A percentile compares a stretch with the other conserved stretches of the same genome.
phyloP scores from a whole-genome alignment of 2,113 vertebrate genomes.

The Mustela nigripes region DNA sequence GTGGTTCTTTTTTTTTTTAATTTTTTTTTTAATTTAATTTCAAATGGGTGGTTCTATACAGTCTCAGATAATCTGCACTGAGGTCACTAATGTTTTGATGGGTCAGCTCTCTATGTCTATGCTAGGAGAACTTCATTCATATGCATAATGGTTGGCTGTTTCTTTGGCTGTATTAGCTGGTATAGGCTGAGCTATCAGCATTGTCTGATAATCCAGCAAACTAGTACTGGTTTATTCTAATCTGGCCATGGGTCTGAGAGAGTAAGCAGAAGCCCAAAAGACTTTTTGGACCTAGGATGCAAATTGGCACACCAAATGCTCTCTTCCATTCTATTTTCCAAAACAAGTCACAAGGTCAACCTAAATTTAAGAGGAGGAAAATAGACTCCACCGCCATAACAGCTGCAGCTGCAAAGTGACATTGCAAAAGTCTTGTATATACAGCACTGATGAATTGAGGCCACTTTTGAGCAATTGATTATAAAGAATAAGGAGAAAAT shows the following conservation, averaged over 20 bases:
- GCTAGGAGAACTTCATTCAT: not conserved
- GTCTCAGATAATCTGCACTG: not conserved
- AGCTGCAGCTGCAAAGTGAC: not conserved
- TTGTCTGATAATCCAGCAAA: not conserved
- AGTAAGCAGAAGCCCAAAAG: not conserved
- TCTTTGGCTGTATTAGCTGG: not conserved
- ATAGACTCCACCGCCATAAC: not conserved
- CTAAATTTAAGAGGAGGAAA: not conserved
- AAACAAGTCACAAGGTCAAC: not conserved
- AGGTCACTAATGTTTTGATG: not conserved
- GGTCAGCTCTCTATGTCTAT: not conserved
- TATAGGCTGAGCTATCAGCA: not conserved
- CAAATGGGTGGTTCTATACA: not conserved
- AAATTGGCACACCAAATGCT: not conserved
- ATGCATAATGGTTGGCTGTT: accelerated
- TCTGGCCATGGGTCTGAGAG: not conserved
- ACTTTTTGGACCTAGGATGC: not conserved
- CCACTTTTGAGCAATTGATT: not conserved
- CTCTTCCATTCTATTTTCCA: not conserved
- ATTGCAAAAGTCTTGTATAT: not conserved
- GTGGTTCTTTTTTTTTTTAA: not conserved
- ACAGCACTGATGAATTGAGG: not conserved
- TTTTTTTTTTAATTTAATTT: not conserved
- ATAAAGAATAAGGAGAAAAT: not conserved
- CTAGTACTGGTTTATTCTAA: not conserved